phyloP scores from a whole-genome alignment of 2,113 vertebrate species.

The Caranx ignobilis region DNA sequence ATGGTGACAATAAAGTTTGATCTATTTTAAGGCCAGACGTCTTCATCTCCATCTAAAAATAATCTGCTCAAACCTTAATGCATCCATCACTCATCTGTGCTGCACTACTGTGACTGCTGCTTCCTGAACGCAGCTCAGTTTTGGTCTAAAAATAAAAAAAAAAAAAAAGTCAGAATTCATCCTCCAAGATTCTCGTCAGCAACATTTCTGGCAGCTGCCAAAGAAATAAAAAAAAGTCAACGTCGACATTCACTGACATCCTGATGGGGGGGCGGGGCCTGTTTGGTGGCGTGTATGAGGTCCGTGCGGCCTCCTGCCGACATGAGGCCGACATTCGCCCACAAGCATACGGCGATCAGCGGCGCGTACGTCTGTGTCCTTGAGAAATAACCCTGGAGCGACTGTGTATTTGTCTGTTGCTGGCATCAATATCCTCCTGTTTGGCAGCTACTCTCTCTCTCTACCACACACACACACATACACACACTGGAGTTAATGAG shows the following conservation, averaged over 20 bases:
- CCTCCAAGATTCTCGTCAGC: not conserved
- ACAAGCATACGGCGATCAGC: constrained; percentile 22
- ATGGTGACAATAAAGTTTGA: too few relatives aligned
- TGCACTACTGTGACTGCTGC: not conserved
- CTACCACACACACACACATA: constrained; percentile 14
- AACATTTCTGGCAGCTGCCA: not conserved
- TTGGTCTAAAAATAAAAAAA: not conserved
- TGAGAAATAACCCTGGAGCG: constrained; percentile 57
- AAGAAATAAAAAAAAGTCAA: not conserved
- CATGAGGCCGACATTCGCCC: constrained; percentile 26
- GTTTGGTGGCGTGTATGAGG: not conserved
- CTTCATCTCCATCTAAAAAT: not conserved
- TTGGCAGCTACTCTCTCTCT: constrained; percentile 44
- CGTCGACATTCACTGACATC: not conserved
- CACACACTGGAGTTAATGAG: constrained; percentile 54
- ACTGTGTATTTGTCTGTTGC: constrained; percentile 34
- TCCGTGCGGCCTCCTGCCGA: constrained; percentile 6
- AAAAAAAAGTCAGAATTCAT: not conserved
- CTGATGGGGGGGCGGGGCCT: not conserved
- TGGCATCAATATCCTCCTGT: constrained; percentile 48
- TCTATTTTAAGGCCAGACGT: too few relatives aligned
- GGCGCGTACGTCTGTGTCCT: constrained; percentile 37
- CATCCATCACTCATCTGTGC: not conserved
- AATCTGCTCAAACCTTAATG: not conserved
- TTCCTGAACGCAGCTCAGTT: not conserved